Evolutionary conservation across 92 coral and sea anemone genomes (phyloP).

Genomic region (Diadumene lineata): DNA sequence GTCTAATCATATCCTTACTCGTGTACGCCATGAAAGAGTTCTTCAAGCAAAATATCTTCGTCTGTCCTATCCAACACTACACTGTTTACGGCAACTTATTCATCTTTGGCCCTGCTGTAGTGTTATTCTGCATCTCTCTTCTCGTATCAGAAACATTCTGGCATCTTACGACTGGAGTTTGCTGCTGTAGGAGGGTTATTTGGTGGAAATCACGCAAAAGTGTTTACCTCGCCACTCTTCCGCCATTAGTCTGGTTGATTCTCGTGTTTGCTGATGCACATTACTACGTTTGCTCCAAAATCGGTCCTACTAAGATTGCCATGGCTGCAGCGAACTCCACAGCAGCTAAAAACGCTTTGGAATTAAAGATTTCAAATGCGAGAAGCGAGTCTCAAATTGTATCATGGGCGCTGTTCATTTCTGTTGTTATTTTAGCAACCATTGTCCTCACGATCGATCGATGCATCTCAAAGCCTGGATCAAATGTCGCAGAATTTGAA

Average conservation of each 20-base stretch:
- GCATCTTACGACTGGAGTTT: constrained; percentile 66
- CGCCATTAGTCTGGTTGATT: constrained; percentile 72
- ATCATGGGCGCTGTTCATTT: constrained; percentile 64
- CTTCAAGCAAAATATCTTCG: constrained; percentile 58
- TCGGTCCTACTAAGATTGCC: constrained; percentile 61
- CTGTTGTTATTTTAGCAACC: constrained; percentile 44
- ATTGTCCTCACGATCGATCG: constrained; percentile 64
- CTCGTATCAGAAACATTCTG: constrained; percentile 68
- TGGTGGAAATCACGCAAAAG: constrained; percentile 61
- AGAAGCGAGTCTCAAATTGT: constrained; percentile 57
- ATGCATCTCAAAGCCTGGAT: constrained; percentile 26
- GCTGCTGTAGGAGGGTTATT: constrained; percentile 40
- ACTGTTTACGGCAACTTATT: constrained; percentile 56
- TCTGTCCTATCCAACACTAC: constrained; percentile 65
- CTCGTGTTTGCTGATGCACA: constrained; percentile 67
- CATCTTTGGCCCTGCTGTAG: constrained; percentile 63
- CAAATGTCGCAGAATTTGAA: constrained; percentile 49
- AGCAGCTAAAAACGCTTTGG: constrained; percentile 35
- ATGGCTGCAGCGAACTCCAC: constrained; percentile 42
- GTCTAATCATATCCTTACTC: constrained; percentile 51
- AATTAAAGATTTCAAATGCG: constrained; percentile 43
- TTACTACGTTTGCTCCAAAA: constrained; percentile 68
- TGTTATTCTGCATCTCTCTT: constrained; percentile 69
- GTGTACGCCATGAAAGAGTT: constrained; percentile 69
- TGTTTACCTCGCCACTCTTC: constrained; percentile 60